Conservation (phyloP, 1,140 invertebrate genomes). For the Asobara japonica region DNA sequence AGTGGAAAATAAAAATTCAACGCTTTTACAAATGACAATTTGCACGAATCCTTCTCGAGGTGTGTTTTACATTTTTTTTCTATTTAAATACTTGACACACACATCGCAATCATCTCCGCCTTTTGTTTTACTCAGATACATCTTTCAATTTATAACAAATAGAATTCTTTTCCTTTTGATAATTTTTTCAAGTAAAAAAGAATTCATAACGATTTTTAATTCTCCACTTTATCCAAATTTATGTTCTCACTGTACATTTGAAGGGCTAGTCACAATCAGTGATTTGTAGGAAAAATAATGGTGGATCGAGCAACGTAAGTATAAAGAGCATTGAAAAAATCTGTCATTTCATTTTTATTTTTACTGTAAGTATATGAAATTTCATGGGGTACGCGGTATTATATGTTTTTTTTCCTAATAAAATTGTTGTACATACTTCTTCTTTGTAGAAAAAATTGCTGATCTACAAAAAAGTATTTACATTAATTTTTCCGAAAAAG, state of each 20-base stretch:
- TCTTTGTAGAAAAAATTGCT: too few species aligned
- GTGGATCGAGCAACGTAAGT: not conserved
- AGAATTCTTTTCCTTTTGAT: not conserved
- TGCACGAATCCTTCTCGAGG: constrained; percentile 24
- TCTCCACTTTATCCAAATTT: not conserved
- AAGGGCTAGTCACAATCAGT: not conserved
- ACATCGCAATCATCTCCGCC: not conserved
- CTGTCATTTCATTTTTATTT: too few species aligned
- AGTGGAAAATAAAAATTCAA: constrained; percentile 63
- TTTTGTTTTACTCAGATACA: not conserved
- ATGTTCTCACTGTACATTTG: not conserved
- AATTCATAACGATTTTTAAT: not conserved
- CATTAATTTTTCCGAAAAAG: too few species aligned
- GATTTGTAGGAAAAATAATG: not conserved
- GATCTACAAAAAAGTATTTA: too few species aligned
- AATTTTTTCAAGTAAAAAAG: too few species aligned
- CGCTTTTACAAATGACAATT: constrained; percentile 53
- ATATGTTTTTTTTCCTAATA: too few species aligned
- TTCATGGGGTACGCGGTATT: too few species aligned
- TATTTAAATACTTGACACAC: not conserved
- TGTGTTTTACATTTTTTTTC: constrained; percentile 22
- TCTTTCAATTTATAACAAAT: not conserved
- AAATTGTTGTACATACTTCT: too few species aligned
- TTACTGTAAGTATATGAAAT: too few species aligned
- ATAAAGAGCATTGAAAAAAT: not conserved